These are phyloP conservation scores for Mastomys natalensis DNA, from an alignment of 2,113 vertebrate genomes.

Conservation along the genomic window DNA sequence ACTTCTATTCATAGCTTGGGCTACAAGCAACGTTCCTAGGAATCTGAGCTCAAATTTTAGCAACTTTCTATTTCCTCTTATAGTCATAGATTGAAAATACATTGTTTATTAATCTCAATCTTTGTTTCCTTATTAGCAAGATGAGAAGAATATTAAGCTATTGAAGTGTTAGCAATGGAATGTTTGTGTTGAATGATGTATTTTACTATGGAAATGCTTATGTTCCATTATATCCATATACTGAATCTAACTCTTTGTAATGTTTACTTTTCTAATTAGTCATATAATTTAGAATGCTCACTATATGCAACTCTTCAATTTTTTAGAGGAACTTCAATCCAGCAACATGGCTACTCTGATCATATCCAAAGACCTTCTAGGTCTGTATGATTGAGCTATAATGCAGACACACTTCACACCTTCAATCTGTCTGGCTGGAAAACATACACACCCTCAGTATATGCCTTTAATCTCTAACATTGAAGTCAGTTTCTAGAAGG, in stretches of 20 bases:
- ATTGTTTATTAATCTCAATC: neutral
- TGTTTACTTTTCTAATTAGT: neutral
- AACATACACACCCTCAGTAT: too few species aligned
- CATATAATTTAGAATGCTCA: slow-evolving; percentile 10
- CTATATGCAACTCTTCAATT: neutral
- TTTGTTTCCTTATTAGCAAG: slow-evolving; percentile 3
- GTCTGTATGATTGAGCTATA: too few species aligned
- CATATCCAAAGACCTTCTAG: too few species aligned
- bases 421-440: too few species aligned
- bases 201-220: neutral
- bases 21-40: neutral
- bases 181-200: neutral
- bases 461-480: too few species aligned
- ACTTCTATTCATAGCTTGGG: neutral
- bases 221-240: neutral
- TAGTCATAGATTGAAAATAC: neutral
- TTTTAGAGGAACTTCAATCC: too few species aligned
- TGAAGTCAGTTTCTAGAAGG: too few species aligned
- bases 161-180: neutral
- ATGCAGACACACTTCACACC: too few species aligned
- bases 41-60: neutral
- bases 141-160: neutral
- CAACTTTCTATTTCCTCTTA: neutral
- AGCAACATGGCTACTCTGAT: too few species aligned
- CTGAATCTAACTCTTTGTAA: neutral